Evolutionary conservation across 2,113 vertebrate species (phyloP), one percentile per base, ranked within the genome.

Genomic region (Lagopus leucura): DNA sequence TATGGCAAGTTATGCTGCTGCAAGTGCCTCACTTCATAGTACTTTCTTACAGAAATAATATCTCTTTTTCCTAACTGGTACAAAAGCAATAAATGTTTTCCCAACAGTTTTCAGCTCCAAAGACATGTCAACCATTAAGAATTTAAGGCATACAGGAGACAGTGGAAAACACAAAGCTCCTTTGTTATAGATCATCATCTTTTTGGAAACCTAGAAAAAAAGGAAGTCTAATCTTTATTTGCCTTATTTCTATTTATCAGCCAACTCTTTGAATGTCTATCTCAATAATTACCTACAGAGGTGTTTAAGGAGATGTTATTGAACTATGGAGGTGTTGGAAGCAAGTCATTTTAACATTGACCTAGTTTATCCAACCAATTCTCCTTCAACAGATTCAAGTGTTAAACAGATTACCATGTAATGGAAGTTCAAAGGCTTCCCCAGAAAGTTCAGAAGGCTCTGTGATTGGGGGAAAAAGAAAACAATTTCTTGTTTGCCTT

Each of bases 391-490:
- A 78, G 75, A 79, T 47, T 72, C n/a, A 85, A 95, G 97, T 86
- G 64, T 91, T 97, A 97, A 96, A 92, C 97, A 97, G 95, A 98
- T 82, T 86, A 45, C 91, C 40, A 20, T 72, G 87, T 63, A 96
- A 93, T 89, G 91, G 91, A 90, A 96, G 95, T 97, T 97, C 96
- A 97, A 97, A 98, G 91, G 8, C 85, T 96, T 96, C 77, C 63
- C 90, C 76, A 54, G 87, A 79, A 92, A 38, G 52, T 96, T 96
- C 83, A 70, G 86, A 93, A 92, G 69, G 80, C 60, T 85, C 83
- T 94, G 43, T 75, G 58, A 75, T 93, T 71, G 82, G 38, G 38
- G 14, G 69, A 60, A 69, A 80, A 61, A 89, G 80, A 75, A 82
- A 34, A 27, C 73, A 4, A 43, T 81, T 90, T 76, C 75, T 91